A percentile compares a stretch with the other conserved stretches of the same genome.
Evolutionary conservation across 2,797 vertebrate genomes (phyloP).

Genomic region (Phyllotis vaccarum): DNA sequence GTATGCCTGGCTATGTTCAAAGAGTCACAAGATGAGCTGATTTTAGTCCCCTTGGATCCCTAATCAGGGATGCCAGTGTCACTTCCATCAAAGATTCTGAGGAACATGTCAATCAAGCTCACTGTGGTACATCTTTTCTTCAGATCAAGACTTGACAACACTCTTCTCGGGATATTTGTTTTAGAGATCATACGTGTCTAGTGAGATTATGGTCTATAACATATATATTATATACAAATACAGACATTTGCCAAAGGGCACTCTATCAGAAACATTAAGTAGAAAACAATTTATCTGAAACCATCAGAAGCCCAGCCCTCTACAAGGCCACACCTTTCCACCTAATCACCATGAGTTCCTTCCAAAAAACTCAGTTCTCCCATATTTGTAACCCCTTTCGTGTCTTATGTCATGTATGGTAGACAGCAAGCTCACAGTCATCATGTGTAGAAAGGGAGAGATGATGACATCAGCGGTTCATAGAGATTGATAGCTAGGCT

Average conservation of each 20-base stretch:
- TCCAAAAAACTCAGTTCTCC: neutral
- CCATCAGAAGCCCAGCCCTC: neutral
- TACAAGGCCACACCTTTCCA: neutral
- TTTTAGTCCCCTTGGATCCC: neutral
- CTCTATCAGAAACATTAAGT: neutral
- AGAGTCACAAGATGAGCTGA: neutral
- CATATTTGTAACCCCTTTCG: rapidly evolving
- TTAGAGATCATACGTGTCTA: neutral
- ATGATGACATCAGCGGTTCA: neutral
- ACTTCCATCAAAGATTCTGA: neutral
- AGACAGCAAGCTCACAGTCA: neutral
- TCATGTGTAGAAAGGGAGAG: neutral
- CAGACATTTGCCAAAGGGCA: neutral
- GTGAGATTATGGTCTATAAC: no score
- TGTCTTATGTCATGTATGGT: neutral
- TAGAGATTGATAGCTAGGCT: neutral
- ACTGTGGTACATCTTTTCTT: neutral
- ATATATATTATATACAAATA: no score
- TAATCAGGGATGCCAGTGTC: neutral
- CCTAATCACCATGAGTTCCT: neutral
- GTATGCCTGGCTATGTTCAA: neutral
- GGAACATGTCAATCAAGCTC: neutral
- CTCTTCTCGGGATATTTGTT: neutral
- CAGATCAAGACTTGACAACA: neutral
- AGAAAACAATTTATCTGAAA: neutral